These are phyloP conservation scores for Acromyrmex charruanus DNA, from an alignment of 1,140 invertebrate species.

Conservation along the genomic window DNA sequence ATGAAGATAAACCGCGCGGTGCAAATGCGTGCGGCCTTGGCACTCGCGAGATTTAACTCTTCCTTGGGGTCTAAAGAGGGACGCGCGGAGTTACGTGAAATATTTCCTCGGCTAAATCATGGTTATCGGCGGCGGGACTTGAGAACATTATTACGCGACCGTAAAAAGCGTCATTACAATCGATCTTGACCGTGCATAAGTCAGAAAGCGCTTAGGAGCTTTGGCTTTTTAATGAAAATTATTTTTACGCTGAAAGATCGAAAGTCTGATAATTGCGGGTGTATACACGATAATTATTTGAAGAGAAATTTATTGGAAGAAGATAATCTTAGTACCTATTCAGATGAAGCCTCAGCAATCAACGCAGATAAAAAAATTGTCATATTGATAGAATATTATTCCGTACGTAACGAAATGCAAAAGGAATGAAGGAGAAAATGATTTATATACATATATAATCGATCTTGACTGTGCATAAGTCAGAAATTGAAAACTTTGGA, in stretches of 20 bases:
- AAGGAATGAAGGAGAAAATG: background rate
- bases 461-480: slow-evolving; percentile 37
- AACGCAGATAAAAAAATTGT: background rate
- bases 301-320: background rate
- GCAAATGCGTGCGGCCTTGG: slow-evolving; percentile 50
- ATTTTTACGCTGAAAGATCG: slow-evolving; percentile 24
- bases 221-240: background rate
- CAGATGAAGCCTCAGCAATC: background rate
- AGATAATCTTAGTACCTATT: background rate
- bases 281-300: background rate
- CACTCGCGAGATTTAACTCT: slow-evolving; percentile 49
- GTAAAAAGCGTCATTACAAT: slow-evolving; percentile 60
- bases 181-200: slow-evolving; percentile 35
- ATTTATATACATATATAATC: background rate
- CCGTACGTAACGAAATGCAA: background rate
- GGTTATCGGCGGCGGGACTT: slow-evolving; percentile 54
- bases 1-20: slow-evolving; percentile 58
- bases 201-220: slow-evolving; percentile 9
- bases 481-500: background rate
- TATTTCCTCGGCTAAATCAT: slow-evolving; percentile 55
- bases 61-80: background rate
- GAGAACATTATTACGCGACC: slow-evolving; percentile 57
- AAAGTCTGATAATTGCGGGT: background rate
- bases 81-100: slow-evolving; percentile 44
- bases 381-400: background rate